Evolutionary conservation across 2,113 vertebrate genomes (phyloP).

Genomic region (Nesoenas mayeri): DNA sequence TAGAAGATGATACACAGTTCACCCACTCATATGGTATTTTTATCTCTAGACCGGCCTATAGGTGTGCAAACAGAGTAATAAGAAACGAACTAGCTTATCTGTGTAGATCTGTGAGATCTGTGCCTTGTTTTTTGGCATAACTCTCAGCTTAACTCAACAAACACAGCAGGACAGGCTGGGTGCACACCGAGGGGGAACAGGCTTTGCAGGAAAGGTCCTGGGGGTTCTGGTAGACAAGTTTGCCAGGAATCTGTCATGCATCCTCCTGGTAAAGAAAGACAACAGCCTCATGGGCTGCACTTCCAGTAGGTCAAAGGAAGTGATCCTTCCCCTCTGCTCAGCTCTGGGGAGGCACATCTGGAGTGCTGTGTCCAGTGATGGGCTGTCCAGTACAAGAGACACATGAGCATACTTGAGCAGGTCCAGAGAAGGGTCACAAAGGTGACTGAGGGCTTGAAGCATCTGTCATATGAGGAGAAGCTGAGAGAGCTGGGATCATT

Average conservation of each 20-base stretch:
- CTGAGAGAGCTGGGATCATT: background rate
- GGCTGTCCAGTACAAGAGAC: background rate
- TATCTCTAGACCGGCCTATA: background rate
- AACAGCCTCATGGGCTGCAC: background rate
- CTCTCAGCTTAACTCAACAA: background rate
- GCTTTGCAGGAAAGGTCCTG: background rate
- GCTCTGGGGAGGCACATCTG: background rate
- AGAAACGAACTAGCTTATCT: background rate
- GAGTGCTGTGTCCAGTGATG: background rate
- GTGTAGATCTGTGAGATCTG: background rate
- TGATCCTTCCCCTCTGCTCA: background rate
- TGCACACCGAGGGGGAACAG: background rate
- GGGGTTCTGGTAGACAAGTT: background rate
- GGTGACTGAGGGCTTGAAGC: background rate
- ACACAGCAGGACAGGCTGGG: background rate
- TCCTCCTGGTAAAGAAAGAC: background rate
- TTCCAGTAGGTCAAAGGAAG: rapidly evolving
- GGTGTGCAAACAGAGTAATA: background rate
- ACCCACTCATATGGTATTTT: background rate
- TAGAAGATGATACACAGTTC: background rate
- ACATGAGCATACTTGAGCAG: background rate
- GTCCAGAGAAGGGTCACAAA: background rate
- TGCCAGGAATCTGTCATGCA: background rate
- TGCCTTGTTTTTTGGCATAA: background rate
- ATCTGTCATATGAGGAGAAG: background rate